These are phyloP conservation scores for Cheilosia grossa DNA, from an alignment of 2,888 invertebrate species.

Conservation along the genomic window DNA sequence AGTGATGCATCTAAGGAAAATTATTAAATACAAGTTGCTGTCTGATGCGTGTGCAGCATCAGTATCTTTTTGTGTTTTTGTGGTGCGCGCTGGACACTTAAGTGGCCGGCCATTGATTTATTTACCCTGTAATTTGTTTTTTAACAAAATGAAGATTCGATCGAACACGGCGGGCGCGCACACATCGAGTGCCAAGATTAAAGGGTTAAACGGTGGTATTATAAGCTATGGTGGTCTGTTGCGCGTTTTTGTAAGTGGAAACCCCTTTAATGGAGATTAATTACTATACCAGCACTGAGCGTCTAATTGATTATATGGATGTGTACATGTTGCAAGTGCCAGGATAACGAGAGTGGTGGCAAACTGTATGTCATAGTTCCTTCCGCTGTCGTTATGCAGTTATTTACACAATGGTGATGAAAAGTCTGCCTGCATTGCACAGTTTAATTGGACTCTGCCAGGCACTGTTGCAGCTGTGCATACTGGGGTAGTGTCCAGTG, in stretches of 20 bases:
- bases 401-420: conserved; percentile 66
- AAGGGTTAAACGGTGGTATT: conserved; percentile 55
- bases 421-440: conserved; percentile 45
- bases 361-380: conserved; percentile 62
- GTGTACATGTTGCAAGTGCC: conserved; percentile 2
- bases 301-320: conserved; percentile 71
- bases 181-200: conserved; percentile 60
- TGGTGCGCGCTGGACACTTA: conserved; percentile 62
- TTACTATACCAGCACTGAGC: conserved; percentile 51
- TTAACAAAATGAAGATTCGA: conserved; percentile 58
- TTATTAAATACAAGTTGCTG: conserved; percentile 36
- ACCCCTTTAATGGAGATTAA: conserved; percentile 72
- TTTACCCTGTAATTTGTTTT: conserved; percentile 68
- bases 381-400: conserved; percentile 66
- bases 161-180: conserved; percentile 52
- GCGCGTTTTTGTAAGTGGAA: conserved; percentile 37
- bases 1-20: conserved; percentile 56
- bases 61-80: conserved; percentile 48
- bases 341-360: conserved; percentile 54
- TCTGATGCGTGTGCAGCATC: conserved; percentile 59
- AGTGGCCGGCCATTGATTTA: conserved; percentile 70
- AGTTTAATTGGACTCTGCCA: conserved; percentile 34
- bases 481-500: not conserved
- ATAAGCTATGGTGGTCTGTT: conserved; percentile 5
- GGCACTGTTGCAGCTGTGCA: conserved; percentile 22